Conservation (phyloP, 1,140 invertebrate species). For the Physella acuta region DNA sequence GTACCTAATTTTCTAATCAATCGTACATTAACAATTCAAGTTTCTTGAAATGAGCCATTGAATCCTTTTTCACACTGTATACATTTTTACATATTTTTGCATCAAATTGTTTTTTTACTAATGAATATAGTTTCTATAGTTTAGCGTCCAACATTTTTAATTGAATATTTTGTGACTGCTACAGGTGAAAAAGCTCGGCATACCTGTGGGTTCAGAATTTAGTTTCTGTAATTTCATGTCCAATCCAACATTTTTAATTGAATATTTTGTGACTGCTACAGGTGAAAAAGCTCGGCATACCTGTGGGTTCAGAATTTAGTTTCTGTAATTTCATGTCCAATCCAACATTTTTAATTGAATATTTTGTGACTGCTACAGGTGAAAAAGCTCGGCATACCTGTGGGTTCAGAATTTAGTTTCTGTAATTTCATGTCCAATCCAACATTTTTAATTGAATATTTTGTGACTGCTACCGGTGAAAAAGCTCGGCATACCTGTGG, state of each 20-base stretch:
- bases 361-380: conserved; percentile 18
- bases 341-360: too few species aligned
- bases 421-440: conserved; percentile 72
- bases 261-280: conserved; percentile 5
- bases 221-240: too few species aligned
- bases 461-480: conserved; percentile 24
- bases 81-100: too few species aligned
- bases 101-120: too few species aligned
- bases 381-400: conserved; percentile 67
- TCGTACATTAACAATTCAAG: too few species aligned
- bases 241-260: too few species aligned
- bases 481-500: conserved; percentile 68
- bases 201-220: conserved; percentile 70
- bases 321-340: conserved; percentile 74
- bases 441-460: too few species aligned
- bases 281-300: conserved; percentile 65
- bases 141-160: too few species aligned
- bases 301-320: conserved; percentile 69
- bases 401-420: conserved; percentile 70
- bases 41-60: too few species aligned
- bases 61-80: too few species aligned
- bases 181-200: conserved; percentile 59
- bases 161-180: background rate
- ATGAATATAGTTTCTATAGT: too few species aligned
- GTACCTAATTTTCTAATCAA: too few species aligned